Conservation (phyloP, 1,140 invertebrate species). For the Trachymyrmex septentrionalis region DNA sequence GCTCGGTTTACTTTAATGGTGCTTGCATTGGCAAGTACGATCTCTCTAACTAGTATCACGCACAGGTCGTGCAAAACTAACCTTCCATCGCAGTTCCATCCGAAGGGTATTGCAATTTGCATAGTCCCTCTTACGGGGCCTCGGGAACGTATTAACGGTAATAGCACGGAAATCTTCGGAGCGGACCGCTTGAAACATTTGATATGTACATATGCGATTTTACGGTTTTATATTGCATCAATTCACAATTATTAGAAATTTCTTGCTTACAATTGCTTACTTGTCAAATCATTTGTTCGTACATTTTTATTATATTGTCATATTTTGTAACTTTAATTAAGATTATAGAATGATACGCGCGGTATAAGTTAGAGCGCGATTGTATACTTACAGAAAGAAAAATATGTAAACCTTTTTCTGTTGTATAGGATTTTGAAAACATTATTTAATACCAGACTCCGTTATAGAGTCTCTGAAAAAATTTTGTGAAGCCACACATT, state of each 20-base stretch:
- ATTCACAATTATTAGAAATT: conserved; percentile 57
- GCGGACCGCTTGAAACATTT: conserved; percentile 69
- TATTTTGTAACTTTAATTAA: too few species aligned
- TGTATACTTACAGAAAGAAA: too few species aligned
- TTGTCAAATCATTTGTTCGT: conserved; percentile 61
- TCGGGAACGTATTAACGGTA: conserved; percentile 80
- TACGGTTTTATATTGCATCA: conserved; percentile 56
- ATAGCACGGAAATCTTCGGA: conserved; percentile 76
- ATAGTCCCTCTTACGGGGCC: conserved; percentile 50
- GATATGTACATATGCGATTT: conserved; percentile 37
- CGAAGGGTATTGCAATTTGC: conserved; percentile 74
- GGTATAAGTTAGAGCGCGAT: too few species aligned
- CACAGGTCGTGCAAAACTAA: conserved; percentile 73
- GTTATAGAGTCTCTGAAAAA: background rate
- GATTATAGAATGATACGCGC: too few species aligned
- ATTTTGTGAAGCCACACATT: background rate
- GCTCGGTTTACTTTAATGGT: conserved; percentile 77
- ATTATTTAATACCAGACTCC: too few species aligned
- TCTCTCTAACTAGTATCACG: conserved; percentile 81
- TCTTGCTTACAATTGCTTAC: background rate
- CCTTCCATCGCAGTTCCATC: conserved; percentile 57
- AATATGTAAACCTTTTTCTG: too few species aligned
- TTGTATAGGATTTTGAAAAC: too few species aligned
- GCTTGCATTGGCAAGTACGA: conserved; percentile 76
- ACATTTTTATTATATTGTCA: background rate